Conservation (phyloP, 2,797 vertebrate species). For the Pipistrellus pygmaeus region DNA sequence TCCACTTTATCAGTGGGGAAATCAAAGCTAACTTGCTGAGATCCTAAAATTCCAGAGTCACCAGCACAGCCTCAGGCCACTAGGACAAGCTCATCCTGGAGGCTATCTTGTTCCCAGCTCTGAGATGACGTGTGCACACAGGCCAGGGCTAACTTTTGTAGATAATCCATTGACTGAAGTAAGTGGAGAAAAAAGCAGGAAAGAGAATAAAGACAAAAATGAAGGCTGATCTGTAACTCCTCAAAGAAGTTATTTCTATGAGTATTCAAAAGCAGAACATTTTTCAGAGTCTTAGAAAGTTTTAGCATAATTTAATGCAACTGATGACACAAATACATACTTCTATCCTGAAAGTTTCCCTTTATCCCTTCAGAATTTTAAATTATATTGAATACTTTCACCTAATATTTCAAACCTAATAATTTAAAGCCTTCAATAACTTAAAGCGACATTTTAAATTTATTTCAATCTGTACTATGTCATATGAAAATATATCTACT, state of each 20-base stretch:
- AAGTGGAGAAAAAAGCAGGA: background rate
- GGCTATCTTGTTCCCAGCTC: background rate
- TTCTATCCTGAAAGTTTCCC: background rate
- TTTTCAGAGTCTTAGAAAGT: conserved; percentile 16
- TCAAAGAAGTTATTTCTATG: background rate
- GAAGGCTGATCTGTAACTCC: background rate
- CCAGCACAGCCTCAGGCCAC: background rate
- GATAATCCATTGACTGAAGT: background rate
- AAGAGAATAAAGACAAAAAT: background rate
- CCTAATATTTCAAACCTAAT: conserved; percentile 46
- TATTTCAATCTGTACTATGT: conserved; percentile 41
- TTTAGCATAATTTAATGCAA: background rate
- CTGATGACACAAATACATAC: conserved; percentile 19
- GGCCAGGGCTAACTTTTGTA: background rate
- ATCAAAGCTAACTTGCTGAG: conserved; percentile 2
- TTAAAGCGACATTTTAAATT: conserved; percentile 43
- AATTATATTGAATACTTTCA: conserved; percentile 30
- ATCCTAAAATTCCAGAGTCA: background rate
- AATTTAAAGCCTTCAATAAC: background rate
- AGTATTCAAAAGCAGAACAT: background rate
- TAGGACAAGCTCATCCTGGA: background rate
- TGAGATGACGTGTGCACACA: background rate
- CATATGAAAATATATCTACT: conserved; percentile 23
- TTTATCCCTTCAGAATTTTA: conserved; percentile 34
- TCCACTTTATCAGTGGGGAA: background rate